These are phyloP conservation scores for Pantherophis vulpinus DNA, from an alignment of 2,797 vertebrate species.

Conservation along the genomic window DNA sequence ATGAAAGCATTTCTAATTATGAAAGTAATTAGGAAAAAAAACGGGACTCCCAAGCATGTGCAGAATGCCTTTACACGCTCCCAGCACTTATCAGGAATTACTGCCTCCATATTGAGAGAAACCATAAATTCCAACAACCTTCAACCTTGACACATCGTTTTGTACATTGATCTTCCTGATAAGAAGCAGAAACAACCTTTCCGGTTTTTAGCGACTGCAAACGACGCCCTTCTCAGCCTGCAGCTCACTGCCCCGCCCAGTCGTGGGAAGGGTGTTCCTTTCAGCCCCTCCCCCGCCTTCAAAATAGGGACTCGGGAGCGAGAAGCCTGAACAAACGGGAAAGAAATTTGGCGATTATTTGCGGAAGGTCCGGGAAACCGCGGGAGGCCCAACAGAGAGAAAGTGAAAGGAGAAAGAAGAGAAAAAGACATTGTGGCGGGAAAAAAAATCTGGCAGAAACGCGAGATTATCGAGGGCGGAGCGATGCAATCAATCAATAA, in stretches of 20 bases:
- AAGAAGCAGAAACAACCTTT: neutral
- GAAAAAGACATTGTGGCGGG: neutral
- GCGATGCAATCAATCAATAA: neutral
- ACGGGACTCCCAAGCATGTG: neutral
- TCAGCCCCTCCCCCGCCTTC: neutral
- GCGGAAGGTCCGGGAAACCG: neutral
- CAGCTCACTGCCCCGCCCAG: neutral
- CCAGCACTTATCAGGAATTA: neutral
- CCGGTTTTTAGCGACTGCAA: neutral
- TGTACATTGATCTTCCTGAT: neutral
- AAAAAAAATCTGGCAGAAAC: neutral
- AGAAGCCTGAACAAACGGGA: neutral
- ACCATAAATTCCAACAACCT: neutral
- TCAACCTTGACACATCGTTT: neutral
- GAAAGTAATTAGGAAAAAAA: neutral
- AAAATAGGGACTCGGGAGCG: neutral
- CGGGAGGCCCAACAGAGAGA: neutral
- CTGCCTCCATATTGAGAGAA: neutral
- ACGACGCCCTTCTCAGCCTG: neutral
- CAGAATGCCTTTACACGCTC: neutral
- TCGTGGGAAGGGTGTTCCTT: no score
- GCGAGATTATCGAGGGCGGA: neutral
- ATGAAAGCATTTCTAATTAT: neutral
- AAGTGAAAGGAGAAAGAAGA: neutral
- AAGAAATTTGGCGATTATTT: neutral